These are phyloP conservation scores for Antheraea mylitta DNA, from an alignment of 1,140 invertebrate species.

Conservation along the genomic window DNA sequence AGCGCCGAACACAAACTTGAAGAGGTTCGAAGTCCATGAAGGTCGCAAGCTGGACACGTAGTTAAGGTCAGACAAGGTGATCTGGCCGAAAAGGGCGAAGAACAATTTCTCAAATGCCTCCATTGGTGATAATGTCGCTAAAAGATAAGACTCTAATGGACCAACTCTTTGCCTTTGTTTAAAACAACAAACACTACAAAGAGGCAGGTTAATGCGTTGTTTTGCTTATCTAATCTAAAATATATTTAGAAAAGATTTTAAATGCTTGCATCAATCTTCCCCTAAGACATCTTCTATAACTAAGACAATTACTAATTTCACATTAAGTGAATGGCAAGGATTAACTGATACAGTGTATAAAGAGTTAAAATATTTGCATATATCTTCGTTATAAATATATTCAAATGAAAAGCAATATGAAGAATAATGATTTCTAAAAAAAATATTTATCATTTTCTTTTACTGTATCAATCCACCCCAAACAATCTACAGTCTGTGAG, in stretches of 20 bases:
- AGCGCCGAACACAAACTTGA: slow-evolving; percentile 94
- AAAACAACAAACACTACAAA: slow-evolving; percentile 31
- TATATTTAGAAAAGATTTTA: not conserved
- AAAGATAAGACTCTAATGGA: slow-evolving; percentile 71
- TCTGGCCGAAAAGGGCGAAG: slow-evolving; percentile 98
- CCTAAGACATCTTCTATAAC: slow-evolving; percentile 15
- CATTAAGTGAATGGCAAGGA: slow-evolving; percentile 22
- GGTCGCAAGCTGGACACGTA: slow-evolving; percentile 83
- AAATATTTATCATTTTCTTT: slow-evolving; percentile 6
- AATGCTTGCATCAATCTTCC: slow-evolving; percentile 30
- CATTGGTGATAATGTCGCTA: slow-evolving; percentile 91
- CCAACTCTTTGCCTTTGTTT: slow-evolving; percentile 37
- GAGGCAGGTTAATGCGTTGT: not conserved
- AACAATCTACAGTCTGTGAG: slow-evolving; percentile 45
- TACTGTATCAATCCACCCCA: slow-evolving; percentile 61
- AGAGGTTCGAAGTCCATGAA: slow-evolving; percentile 88
- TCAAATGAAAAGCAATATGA: slow-evolving; percentile 2
- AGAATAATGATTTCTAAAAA: not conserved
- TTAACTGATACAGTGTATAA: slow-evolving; percentile 35
- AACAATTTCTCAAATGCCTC: slow-evolving; percentile 97
- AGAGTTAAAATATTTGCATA: slow-evolving; percentile 3
- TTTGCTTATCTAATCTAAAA: not conserved
- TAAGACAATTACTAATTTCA: slow-evolving; percentile 28
- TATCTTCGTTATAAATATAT: not conserved
- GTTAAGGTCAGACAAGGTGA: slow-evolving; percentile 91